Conservation (phyloP, 2,113 vertebrate genomes). For the Megalops atlanticus region DNA sequence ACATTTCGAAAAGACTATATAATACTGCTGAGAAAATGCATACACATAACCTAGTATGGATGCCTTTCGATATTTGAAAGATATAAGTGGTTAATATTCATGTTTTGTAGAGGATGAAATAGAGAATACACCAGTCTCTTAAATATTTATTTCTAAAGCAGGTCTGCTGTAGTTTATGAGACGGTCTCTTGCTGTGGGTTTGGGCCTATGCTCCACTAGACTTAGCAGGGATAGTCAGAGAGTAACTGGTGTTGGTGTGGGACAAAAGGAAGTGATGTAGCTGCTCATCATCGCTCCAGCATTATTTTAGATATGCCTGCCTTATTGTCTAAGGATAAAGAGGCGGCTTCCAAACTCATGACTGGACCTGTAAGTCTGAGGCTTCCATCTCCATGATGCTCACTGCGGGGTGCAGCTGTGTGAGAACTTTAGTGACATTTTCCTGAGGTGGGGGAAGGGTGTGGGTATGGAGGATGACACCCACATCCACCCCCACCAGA, state of each 20-base stretch:
- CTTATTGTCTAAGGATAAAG: not conserved
- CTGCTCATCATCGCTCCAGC: not conserved
- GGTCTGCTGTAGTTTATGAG: not conserved
- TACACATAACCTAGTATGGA: not conserved
- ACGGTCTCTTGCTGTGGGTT: not conserved
- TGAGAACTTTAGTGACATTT: constrained; percentile 44
- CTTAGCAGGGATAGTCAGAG: too few relatives aligned
- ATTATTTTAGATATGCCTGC: too few relatives aligned
- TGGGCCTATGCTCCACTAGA: too few relatives aligned
- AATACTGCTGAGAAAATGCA: not conserved
- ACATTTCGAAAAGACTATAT: not conserved
- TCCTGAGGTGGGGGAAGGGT: constrained; percentile 50
- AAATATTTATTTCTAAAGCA: not conserved
- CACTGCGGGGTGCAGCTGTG: constrained; percentile 33
- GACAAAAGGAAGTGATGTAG: too few relatives aligned
- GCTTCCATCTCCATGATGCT: not conserved
- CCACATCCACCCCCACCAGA: constrained; percentile 66
- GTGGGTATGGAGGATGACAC: constrained; percentile 64
- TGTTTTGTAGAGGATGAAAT: not conserved
- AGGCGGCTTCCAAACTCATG: not conserved
- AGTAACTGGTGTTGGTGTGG: not conserved
- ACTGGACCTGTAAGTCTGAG: not conserved
- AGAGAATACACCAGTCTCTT: not conserved
- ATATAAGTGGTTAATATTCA: not conserved
- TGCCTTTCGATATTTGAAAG: not conserved